Conservation (phyloP, 2,797 vertebrate genomes). For the Gila robusta region DNA sequence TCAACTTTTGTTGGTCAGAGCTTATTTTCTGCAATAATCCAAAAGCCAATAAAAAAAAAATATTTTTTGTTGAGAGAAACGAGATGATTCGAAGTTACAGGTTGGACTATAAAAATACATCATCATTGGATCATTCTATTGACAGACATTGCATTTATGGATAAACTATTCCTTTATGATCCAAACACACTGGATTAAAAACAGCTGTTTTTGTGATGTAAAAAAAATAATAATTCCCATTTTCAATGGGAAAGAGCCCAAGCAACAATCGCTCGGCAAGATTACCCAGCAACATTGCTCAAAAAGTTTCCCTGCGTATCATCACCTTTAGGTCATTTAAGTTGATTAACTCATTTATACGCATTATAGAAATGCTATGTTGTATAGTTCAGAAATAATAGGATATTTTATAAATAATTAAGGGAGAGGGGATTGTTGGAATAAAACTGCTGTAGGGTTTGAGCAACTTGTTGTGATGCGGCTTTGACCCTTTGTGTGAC, state of each 20-base stretch:
- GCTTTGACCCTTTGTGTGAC: background rate
- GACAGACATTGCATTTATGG: background rate
- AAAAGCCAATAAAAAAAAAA: background rate
- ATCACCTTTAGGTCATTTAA: too few relatives aligned
- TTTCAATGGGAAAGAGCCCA: too few relatives aligned
- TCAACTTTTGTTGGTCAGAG: background rate
- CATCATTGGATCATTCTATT: too few relatives aligned
- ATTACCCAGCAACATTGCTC: too few relatives aligned
- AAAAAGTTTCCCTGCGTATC: too few relatives aligned
- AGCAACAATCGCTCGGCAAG: too few relatives aligned
- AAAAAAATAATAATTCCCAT: too few relatives aligned
- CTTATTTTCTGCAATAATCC: background rate
- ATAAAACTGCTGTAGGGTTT: too few relatives aligned
- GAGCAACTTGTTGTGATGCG: background rate
- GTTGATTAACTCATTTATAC: background rate
- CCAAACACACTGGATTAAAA: background rate
- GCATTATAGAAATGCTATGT: background rate
- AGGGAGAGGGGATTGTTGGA: background rate
- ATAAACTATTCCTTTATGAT: background rate
- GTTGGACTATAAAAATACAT: too few relatives aligned
- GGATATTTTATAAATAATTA: background rate
- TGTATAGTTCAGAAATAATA: background rate
- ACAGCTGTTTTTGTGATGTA: background rate
- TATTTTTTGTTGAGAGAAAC: too few relatives aligned
- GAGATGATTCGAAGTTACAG: too few relatives aligned